These are phyloP conservation scores for Gymnarchus niloticus DNA, from an alignment of 2,113 vertebrate species.

Conservation along the genomic window DNA sequence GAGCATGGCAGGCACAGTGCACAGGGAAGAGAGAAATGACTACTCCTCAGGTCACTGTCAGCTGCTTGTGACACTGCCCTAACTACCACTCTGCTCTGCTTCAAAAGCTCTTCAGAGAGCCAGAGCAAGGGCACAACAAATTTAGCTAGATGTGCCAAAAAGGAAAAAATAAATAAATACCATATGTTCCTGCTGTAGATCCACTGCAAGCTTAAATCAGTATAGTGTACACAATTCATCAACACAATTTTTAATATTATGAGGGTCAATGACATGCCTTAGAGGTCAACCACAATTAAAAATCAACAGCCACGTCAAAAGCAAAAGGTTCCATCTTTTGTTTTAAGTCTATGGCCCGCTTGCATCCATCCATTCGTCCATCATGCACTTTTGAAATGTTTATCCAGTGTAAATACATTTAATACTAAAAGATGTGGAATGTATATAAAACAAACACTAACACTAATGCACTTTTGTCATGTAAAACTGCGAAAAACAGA, in stretches of 20 bases:
- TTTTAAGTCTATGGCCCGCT: neutral
- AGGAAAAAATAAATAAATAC: neutral
- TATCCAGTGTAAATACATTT: neutral
- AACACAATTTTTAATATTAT: no score
- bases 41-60: neutral
- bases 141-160: neutral
- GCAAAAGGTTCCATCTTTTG: neutral
- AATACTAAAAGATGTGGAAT: neutral
- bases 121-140: neutral
- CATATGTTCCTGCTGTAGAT: neutral
- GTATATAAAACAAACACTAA: neutral
- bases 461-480: neutral
- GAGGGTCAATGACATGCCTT: no score
- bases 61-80: conserved; percentile 14
- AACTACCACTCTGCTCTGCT: neutral
- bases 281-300: neutral
- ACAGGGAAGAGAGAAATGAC: neutral
- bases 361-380: neutral
- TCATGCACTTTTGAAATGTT: neutral
- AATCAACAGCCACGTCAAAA: neutral
- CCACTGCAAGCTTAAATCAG: neutral
- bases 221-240: neutral
- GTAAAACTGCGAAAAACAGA: neutral
- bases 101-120: neutral
- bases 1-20: neutral